Conservation (phyloP, 2,113 vertebrate genomes). For the Petaurus breviceps region DNA sequence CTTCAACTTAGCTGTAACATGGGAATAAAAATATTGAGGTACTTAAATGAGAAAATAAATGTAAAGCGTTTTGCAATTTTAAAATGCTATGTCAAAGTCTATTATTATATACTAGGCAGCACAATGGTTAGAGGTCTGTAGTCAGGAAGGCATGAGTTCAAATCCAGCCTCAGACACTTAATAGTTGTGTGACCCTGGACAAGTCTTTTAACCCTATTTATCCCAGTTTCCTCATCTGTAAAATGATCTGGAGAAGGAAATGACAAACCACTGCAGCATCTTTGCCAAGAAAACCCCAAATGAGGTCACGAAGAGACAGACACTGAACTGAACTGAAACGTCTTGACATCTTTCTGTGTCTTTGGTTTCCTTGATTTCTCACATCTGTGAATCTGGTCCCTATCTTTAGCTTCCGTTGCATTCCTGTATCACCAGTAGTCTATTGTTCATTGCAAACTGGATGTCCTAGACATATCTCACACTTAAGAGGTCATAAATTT, state of each 20-base stretch:
- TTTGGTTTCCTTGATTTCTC: neutral
- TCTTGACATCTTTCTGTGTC: neutral
- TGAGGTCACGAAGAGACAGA: too few species aligned
- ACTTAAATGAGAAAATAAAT: neutral
- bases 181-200: too few species aligned
- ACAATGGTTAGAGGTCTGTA: too few species aligned
- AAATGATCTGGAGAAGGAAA: too few species aligned
- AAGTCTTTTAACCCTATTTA: too few species aligned
- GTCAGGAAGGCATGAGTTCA: too few species aligned
- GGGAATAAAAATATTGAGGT: neutral
- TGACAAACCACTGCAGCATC: too few species aligned
- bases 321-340: too few species aligned
- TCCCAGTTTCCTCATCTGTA: too few species aligned
- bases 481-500: neutral
- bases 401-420: neutral
- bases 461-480: neutral
- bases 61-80: neutral
- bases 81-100: neutral
- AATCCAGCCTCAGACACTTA: too few species aligned
- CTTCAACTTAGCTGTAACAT: neutral
- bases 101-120: too few species aligned
- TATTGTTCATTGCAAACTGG: neutral
- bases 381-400: neutral
- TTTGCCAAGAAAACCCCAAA: too few species aligned
- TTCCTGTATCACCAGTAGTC: neutral